Evolutionary conservation across 1,140 invertebrate genomes (phyloP), one percentile per base, ranked within the genome.

Genomic region (Drosophila bocki): DNA sequence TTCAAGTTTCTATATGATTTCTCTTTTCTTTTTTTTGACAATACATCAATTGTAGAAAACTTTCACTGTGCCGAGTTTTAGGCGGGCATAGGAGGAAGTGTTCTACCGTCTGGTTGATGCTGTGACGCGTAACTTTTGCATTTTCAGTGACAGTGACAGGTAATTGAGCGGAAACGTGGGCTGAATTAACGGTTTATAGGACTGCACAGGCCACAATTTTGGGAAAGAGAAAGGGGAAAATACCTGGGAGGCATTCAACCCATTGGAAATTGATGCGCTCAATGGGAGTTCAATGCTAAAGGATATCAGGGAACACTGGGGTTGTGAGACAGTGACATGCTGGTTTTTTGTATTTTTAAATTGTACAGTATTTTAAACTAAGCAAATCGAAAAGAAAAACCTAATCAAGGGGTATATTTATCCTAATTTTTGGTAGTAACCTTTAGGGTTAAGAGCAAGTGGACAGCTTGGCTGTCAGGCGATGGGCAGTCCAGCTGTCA

Each of bases 121-220:
- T 44, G 41, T 35, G 53, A n/a, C 53, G 61, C 29, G 29, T 45
- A 69, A 53, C 44, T 75, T 82, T 57, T 61, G 48, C 32, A 62
- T 59, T 50, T 48, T 17, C 29, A 33, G 76, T 33, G 26, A 29
- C 45, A 51, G 48, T 42, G 41, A 58, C 63, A 82, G 80, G 83
- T 91, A 91, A 91, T 91, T 87, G 83, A 87, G 75, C 81, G 87
- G 75, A 91, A 87, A 91, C 78, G 75, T 79, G 61, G 60, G 53
- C 84, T 54, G 78, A 87, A 86, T 90, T 86, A 67, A 69, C 72
- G 71, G 78, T 83, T 80, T 80, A 41, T 57, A 19, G 41, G 17
- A 17, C 13, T 65, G 4, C 9, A 17, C 19, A 22, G 15, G 12
- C 12, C 8, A 1, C 4, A 50, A 15, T n/a, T 26, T 8, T 4